Conservation (phyloP, 2,888 invertebrate species). For the Alloplasta piceator region DNA sequence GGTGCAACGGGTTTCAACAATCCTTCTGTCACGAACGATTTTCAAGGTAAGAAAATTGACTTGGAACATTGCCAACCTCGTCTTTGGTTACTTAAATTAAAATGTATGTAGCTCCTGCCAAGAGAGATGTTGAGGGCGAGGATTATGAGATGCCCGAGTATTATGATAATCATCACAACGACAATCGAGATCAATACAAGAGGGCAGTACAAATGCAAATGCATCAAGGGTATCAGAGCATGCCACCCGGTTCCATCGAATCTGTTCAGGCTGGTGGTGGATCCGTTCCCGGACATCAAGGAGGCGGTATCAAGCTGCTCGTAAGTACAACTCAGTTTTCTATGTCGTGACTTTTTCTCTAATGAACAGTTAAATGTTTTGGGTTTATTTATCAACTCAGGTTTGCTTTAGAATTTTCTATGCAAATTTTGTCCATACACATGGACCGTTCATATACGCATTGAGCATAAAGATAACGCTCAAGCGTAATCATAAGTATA, state of each 20-base stretch:
- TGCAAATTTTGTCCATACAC: neutral
- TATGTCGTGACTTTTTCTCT: neutral
- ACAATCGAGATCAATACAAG: conserved; percentile 65
- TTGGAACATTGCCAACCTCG: conserved; percentile 58
- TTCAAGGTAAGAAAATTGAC: conserved; percentile 40
- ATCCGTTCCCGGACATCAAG: conserved; percentile 76
- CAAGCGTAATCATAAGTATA: no score
- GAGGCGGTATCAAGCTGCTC: conserved; percentile 79
- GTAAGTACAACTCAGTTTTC: conserved; percentile 72
- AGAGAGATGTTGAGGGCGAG: conserved; percentile 69
- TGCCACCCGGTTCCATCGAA: conserved; percentile 80
- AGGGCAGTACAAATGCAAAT: conserved; percentile 79
- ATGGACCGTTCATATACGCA: no score
- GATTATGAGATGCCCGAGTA: conserved; percentile 34
- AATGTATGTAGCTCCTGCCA: conserved; percentile 46
- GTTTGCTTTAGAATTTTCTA: neutral
- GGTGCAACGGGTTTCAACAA: conserved; percentile 16
- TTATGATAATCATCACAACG: conserved; percentile 32
- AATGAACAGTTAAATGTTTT: neutral
- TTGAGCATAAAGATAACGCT: no score
- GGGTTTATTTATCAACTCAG: neutral
- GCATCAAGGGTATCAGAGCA: conserved; percentile 81
- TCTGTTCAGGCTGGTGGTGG: conserved; percentile 80
- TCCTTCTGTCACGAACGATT: conserved; percentile 2
- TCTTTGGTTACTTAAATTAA: conserved; percentile 70